These are phyloP conservation scores for Mythimna vitellina DNA, from an alignment of 2,888 invertebrate genomes.

Conservation along the genomic window DNA sequence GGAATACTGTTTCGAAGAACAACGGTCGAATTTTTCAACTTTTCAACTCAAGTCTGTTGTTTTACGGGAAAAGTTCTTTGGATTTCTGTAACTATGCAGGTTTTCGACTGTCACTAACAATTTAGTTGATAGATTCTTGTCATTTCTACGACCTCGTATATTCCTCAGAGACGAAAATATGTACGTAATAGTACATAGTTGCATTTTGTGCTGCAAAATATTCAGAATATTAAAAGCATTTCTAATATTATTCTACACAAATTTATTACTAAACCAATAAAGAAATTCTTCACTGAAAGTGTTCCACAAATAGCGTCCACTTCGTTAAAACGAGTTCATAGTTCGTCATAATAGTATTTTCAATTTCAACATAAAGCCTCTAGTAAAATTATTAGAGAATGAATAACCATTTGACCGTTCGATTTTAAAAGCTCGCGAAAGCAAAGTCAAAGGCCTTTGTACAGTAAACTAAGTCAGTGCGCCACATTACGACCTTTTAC, in stretches of 20 bases:
- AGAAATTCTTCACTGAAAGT: slow-evolving; percentile 11
- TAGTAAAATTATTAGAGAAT: slow-evolving; percentile 57
- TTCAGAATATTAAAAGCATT: slow-evolving; percentile 5
- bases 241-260: slow-evolving; percentile 3
- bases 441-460: slow-evolving; percentile 73
- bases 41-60: slow-evolving; percentile 55
- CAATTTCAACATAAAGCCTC: slow-evolving; percentile 49
- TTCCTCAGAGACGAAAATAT: not conserved
- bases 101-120: slow-evolving; percentile 30
- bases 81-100: slow-evolving; percentile 27
- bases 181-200: not conserved
- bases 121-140: slow-evolving; percentile 23
- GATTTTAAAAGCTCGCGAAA: slow-evolving; percentile 72
- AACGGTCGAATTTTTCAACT: slow-evolving; percentile 59
- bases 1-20: slow-evolving; percentile 54
- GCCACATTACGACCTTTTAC: slow-evolving; percentile 75
- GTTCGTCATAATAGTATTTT: slow-evolving; percentile 36
- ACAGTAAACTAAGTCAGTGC: slow-evolving; percentile 76
- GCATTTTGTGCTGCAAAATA: not conserved
- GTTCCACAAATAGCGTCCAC: slow-evolving; percentile 15
- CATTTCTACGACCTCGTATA: not conserved
- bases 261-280: slow-evolving; percentile 23
- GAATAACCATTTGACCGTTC: slow-evolving; percentile 55
- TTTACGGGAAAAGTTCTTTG: slow-evolving; percentile 48
- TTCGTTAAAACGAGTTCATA: slow-evolving; percentile 31